Evolutionary conservation across 2,113 vertebrate species (phyloP).

Genomic region (Cavia porcellus): DNA sequence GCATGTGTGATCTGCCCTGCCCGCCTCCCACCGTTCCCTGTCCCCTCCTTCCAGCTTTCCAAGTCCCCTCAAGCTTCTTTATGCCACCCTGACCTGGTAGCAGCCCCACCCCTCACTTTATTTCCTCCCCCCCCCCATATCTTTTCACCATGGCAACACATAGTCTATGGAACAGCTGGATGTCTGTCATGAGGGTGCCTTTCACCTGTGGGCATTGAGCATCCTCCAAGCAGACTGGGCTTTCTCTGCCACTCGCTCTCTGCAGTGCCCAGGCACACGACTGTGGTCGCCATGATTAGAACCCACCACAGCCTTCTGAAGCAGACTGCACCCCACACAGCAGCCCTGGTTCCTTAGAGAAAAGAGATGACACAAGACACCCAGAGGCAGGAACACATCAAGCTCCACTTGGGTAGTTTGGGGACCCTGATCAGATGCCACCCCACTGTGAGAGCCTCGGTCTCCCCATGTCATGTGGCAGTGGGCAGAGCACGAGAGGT

Average conservation of each 20-base stretch:
- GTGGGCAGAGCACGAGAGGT: neutral
- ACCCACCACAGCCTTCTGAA: too few species aligned
- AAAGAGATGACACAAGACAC: neutral
- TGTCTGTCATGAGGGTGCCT: too few species aligned
- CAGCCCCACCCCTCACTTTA: neutral
- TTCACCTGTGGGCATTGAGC: neutral
- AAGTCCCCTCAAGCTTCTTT: neutral
- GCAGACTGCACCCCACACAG: neutral
- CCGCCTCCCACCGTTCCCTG: neutral
- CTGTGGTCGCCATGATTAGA: neutral
- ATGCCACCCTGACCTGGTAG: too few species aligned
- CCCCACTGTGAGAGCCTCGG: neutral
- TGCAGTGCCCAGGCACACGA: neutral
- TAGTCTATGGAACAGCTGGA: neutral
- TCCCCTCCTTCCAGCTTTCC: neutral
- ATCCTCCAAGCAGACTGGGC: neutral
- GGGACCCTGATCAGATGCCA: neutral
- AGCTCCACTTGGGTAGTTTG: neutral
- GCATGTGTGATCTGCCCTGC: fast-evolving
- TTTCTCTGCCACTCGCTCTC: neutral
- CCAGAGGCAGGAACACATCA: neutral
- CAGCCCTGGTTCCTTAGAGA: neutral
- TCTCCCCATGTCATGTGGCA: neutral
- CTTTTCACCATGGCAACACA: neutral
- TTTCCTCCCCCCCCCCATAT: neutral